These are phyloP conservation scores for Parapristionchus giblindavisi DNA, from an alignment of 2,888 invertebrate genomes.

Conservation along the genomic window DNA sequence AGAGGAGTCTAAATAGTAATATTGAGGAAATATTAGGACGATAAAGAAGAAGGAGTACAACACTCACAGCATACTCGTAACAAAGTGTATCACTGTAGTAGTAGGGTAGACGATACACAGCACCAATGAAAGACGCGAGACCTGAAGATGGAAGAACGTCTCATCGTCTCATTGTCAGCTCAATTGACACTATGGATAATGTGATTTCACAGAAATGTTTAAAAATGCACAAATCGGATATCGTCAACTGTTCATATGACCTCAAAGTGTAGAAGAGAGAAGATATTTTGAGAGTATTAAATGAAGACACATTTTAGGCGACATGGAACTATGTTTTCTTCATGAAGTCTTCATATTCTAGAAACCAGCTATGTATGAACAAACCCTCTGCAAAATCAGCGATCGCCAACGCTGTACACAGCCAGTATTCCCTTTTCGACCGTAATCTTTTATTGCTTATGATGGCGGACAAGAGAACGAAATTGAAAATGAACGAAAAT, in stretches of 20 bases:
- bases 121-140: conserved; percentile 28
- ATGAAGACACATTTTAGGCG: too few species aligned
- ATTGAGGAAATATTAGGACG: neutral
- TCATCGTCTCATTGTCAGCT: too few species aligned
- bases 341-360: too few species aligned
- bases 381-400: conserved; percentile 26
- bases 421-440: conserved; percentile 25
- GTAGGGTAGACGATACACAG: conserved; percentile 14
- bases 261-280: neutral
- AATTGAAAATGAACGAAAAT: conserved; percentile 3
- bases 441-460: conserved; percentile 11
- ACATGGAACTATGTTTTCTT: too few species aligned
- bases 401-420: conserved; percentile 13
- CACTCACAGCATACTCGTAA: conserved; percentile 20
- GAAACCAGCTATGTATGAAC: neutral
- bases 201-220: neutral
- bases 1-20: conserved; percentile 13
- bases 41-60: neutral
- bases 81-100: conserved; percentile 30
- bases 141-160: neutral
- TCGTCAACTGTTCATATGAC: neutral
- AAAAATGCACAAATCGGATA: neutral
- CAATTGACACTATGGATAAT: too few species aligned
- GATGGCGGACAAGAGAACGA: conserved; percentile 2
- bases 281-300: too few species aligned